Evolutionary conservation across 2,797 vertebrate genomes (phyloP).

Genomic region (Tenualosa ilisha): DNA sequence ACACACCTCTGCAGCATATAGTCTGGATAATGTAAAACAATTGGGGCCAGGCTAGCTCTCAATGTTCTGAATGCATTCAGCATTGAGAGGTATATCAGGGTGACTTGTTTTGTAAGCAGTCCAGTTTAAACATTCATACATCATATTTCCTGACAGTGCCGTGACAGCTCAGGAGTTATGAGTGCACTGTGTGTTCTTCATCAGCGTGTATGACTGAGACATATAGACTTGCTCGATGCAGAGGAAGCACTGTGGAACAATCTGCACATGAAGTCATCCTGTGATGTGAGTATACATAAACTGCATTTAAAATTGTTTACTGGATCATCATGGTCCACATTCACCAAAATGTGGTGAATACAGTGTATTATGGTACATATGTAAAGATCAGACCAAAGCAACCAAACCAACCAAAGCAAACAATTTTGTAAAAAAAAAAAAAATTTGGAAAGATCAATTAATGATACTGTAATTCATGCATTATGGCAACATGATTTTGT

Average conservation of each 20-base stretch:
- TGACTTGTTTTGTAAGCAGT: conserved; percentile 70
- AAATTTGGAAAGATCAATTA: too few species aligned
- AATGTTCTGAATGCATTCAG: conserved; percentile 39
- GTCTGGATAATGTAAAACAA: conserved; percentile 51
- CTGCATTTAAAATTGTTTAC: neutral
- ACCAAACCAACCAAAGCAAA: neutral
- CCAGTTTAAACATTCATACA: conserved; percentile 58
- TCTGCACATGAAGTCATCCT: neutral
- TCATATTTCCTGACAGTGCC: conserved; percentile 45
- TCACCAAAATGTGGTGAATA: neutral
- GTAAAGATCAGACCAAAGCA: neutral
- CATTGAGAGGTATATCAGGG: conserved; percentile 60
- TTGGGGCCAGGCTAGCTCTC: conserved; percentile 29
- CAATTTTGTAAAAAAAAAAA: too few species aligned
- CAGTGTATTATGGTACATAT: neutral
- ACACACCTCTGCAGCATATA: neutral
- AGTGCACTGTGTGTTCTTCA: conserved; percentile 62
- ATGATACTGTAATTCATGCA: too few species aligned
- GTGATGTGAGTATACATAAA: neutral
- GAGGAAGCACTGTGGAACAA: neutral
- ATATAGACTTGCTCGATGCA: neutral
- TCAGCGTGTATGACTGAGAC: conserved; percentile 49
- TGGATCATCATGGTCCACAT: neutral
- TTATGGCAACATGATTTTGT: neutral
- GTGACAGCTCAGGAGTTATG: conserved; percentile 45